A percentile compares a stretch with the other conserved stretches of the same genome.
These are phyloP conservation scores for Chesias legatella DNA, from an alignment of 2,888 invertebrate species.

Conservation along the genomic window DNA sequence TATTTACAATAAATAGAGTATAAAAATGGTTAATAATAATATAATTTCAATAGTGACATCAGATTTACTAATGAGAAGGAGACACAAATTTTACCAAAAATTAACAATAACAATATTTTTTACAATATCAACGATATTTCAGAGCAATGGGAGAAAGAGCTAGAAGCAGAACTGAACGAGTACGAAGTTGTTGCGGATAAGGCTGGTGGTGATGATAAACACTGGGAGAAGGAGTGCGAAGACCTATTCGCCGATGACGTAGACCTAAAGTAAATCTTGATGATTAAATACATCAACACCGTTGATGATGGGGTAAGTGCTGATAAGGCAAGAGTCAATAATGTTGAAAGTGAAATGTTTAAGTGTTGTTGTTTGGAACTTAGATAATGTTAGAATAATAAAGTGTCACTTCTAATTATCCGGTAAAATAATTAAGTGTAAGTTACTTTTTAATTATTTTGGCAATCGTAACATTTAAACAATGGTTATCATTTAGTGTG, in stretches of 20 bases:
- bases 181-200: slow-evolving; percentile 90
- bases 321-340: slow-evolving; percentile 3
- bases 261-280: slow-evolving; percentile 75
- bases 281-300: background rate
- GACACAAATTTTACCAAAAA: no score
- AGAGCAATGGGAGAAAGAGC: slow-evolving; percentile 98
- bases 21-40: no score
- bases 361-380: slow-evolving; percentile 2
- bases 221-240: slow-evolving; percentile 86
- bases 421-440: no score
- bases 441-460: no score
- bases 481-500: no score
- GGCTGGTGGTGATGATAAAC: slow-evolving; percentile 72
- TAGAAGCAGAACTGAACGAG: slow-evolving; percentile 96
- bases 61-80: no score
- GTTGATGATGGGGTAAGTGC: background rate
- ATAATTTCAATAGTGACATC: no score
- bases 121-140: slow-evolving; percentile 68
- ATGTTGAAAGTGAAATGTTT: slow-evolving; percentile 1
- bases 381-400: no score
- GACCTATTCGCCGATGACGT: slow-evolving; percentile 83
- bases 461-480: no score
- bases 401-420: no score
- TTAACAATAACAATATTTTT: no score
- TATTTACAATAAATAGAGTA: no score